Conservation (phyloP, 1,140 invertebrate species). For the Popillia japonica region DNA sequence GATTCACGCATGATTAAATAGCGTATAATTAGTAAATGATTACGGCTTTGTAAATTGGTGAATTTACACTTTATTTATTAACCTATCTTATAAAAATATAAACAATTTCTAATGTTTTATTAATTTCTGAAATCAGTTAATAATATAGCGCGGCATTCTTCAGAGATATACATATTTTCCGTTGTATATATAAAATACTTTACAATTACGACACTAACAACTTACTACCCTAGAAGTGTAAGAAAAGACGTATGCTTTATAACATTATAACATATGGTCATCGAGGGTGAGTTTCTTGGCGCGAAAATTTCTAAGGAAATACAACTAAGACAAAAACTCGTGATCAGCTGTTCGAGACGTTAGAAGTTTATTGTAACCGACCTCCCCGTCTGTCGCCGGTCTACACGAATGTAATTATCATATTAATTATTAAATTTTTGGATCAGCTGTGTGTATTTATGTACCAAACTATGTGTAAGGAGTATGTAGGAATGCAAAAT, state of each 20-base stretch:
- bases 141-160: background rate
- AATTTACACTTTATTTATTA: no score
- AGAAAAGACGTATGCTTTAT: conserved; percentile 3
- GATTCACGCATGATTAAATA: no score
- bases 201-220: background rate
- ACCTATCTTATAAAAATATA: no score
- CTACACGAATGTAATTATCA: conserved; percentile 37
- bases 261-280: conserved; percentile 8
- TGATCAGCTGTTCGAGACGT: conserved; percentile 36
- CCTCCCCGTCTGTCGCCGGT: conserved; percentile 33
- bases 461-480: background rate
- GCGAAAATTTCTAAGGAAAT: conserved; percentile 35
- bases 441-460: conserved; percentile 12
- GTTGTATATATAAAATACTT: background rate
- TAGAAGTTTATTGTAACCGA: conserved; percentile 30
- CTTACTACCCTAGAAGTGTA: background rate
- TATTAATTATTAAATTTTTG: conserved; percentile 32
- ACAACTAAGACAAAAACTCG: conserved; percentile 16
- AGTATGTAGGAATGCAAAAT: background rate
- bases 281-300: conserved; percentile 21
- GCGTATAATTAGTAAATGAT: no score
- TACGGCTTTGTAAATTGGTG: no score
- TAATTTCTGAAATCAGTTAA: background rate
- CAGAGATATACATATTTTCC: background rate
- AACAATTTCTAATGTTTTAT: no score